These are phyloP conservation scores for Pampus argenteus DNA, from an alignment of 2,797 vertebrate genomes.

Conservation along the genomic window DNA sequence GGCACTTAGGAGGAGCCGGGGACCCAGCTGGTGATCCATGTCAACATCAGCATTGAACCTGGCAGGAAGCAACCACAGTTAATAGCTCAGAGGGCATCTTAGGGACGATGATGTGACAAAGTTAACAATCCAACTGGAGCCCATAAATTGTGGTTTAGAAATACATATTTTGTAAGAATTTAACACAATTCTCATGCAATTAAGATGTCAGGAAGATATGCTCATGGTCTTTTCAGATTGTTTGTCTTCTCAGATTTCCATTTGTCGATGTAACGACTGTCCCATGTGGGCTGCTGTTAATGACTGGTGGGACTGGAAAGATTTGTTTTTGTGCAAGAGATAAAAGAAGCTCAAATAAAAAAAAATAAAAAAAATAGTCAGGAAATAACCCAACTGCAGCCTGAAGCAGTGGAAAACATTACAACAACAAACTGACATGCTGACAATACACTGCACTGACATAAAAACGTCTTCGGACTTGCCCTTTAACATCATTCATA, in stretches of 20 bases:
- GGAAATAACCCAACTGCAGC: conserved; percentile 20
- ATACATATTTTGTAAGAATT: no score
- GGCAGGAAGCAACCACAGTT: conserved; percentile 12
- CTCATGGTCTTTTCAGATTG: not conserved
- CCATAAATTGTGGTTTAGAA: no score
- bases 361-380: not conserved
- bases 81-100: not conserved
- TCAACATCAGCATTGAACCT: conserved; percentile 94
- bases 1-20: conserved; percentile 82
- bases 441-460: not conserved
- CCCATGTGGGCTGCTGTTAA: not conserved
- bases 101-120: no score
- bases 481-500: no score
- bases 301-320: not conserved
- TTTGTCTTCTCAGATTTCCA: conserved; percentile 4
- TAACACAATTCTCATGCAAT: no score
- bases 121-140: no score
- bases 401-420: conserved; percentile 6
- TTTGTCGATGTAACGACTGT: not conserved
- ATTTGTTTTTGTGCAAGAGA: conserved; percentile 9
- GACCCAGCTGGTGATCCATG: conserved; percentile 89
- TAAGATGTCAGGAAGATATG: no score
- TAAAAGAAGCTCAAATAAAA: conserved; percentile 1
- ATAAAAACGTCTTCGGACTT: no score
- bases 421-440: conserved; percentile 2